Evolutionary conservation across 2,797 vertebrate genomes (phyloP).

Genomic region (Syndactyla subalaris): DNA sequence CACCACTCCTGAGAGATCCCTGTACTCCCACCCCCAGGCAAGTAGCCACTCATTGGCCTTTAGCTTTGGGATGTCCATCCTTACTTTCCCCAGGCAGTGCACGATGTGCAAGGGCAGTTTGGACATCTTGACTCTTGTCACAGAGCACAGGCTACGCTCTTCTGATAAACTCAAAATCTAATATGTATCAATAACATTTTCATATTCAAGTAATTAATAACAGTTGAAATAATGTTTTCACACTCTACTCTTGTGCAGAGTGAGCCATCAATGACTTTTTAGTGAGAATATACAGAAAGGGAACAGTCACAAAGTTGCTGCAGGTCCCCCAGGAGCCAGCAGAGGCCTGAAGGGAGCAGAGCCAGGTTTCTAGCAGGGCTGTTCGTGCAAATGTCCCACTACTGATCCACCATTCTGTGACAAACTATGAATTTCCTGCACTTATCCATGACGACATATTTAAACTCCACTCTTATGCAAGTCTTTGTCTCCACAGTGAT

Average conservation of each 20-base stretch:
- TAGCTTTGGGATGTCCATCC: background rate
- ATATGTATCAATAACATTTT: background rate
- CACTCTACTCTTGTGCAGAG: background rate
- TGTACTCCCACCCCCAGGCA: background rate
- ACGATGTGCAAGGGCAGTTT: background rate
- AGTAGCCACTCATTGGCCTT: background rate
- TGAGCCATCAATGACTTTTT: background rate
- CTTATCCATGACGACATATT: fast-evolving
- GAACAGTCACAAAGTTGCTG: background rate
- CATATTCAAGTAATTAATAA: background rate
- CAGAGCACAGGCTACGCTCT: background rate
- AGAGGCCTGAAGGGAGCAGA: background rate
- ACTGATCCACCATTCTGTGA: background rate
- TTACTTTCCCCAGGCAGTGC: background rate
- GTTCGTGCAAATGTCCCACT: background rate
- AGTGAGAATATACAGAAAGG: background rate
- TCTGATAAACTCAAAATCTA: background rate
- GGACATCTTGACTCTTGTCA: background rate
- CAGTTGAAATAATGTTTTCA: background rate
- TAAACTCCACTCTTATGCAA: background rate
- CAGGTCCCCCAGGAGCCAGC: background rate
- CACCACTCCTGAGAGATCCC: background rate
- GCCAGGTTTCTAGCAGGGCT: background rate
- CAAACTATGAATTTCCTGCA: background rate
- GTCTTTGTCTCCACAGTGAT: background rate